A percentile compares a stretch with the other conserved stretches of the same genome.
phyloP scores from a whole-genome alignment of 2,113 vertebrate genomes.

The Oncorhynchus clarkii region DNA sequence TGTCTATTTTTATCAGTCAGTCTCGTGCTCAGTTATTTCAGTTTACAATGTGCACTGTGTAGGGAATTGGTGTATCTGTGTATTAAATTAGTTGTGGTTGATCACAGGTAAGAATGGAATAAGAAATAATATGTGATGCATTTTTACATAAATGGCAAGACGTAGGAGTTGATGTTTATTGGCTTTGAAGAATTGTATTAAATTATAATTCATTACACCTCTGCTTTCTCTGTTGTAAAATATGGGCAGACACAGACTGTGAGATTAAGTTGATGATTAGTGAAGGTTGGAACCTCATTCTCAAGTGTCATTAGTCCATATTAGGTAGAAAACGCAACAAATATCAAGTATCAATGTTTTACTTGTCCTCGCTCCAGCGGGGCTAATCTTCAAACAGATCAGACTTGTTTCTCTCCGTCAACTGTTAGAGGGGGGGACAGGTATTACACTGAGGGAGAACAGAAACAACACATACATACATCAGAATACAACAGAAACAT shows the following conservation, averaged over 20 bases:
- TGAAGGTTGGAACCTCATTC: not conserved
- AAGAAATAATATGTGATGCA: not conserved
- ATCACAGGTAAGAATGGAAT: constrained; percentile 2
- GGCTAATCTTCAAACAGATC: constrained; percentile 23
- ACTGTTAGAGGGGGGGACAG: constrained; percentile 30
- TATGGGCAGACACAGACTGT: not conserved
- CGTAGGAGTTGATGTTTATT: not conserved
- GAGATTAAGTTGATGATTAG: not conserved
- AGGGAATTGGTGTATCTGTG: not conserved
- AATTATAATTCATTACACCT: not conserved
- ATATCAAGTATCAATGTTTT: constrained; percentile 18
- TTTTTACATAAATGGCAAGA: not conserved
- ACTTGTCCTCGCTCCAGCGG: constrained; percentile 24
- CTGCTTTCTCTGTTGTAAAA: not conserved
- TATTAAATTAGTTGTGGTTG: not conserved
- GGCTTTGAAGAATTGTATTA: not conserved
- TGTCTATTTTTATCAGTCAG: too few relatives aligned
- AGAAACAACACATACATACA: constrained; percentile 40
- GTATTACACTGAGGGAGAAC: constrained; percentile 46
- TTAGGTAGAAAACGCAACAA: constrained; percentile 2
- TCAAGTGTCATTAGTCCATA: constrained; percentile 1
- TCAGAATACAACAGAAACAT: constrained; percentile 39
- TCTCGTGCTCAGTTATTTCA: too few relatives aligned
- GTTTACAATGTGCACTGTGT: not conserved
- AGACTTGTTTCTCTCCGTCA: constrained; percentile 6